These are phyloP conservation scores for Anthoscopus minutus DNA, from an alignment of 2,113 vertebrate genomes.

Conservation along the genomic window DNA sequence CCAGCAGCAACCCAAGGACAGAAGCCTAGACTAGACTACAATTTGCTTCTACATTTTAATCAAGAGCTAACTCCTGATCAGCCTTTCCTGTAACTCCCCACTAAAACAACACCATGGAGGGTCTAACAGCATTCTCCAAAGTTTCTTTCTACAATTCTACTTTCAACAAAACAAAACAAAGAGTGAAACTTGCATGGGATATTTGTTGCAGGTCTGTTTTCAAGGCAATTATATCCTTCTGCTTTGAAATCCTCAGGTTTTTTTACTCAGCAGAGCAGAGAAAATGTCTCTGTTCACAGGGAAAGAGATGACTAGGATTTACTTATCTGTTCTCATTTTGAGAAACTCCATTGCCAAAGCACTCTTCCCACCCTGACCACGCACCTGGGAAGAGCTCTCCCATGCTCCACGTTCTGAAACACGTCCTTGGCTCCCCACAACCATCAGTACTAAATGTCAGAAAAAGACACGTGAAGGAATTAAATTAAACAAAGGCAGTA, in stretches of 20 bases:
- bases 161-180: background rate
- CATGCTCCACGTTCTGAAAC: background rate
- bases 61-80: background rate
- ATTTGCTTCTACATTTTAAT: background rate
- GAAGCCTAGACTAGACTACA: background rate
- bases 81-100: background rate
- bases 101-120: background rate
- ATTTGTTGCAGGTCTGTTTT: background rate
- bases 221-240: background rate
- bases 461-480: background rate
- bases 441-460: background rate
- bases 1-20: background rate
- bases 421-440: background rate
- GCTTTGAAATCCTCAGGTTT: background rate
- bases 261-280: background rate
- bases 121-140: background rate
- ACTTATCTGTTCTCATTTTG: fast-evolving
- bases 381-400: background rate
- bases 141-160: background rate
- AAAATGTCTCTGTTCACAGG: background rate
- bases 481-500: constrained; percentile 26
- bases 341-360: background rate
- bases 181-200: background rate
- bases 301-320: background rate
- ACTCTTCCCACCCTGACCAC: background rate